phyloP scores from a whole-genome alignment of 35 echinoderm and acorn worm species.

The Apostichopus japonicus region DNA sequence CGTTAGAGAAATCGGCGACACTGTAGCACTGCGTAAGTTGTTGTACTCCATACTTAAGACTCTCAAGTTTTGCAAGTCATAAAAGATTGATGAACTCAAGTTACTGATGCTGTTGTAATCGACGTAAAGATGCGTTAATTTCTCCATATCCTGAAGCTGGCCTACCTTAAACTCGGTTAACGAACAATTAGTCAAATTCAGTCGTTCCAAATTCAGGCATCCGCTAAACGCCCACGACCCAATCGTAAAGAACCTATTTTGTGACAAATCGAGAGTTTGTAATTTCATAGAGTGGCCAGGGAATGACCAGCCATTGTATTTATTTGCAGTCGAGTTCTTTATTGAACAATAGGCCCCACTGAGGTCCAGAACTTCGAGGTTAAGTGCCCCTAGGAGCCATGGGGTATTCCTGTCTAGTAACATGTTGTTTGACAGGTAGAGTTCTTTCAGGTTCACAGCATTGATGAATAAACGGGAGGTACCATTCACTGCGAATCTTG shows the following conservation, averaged over 20 bases:
- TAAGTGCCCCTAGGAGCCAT: conserved; percentile 39
- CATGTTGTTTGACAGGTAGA: conserved; percentile 26
- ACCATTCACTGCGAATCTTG: not conserved
- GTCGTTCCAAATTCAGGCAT: conserved; percentile 23
- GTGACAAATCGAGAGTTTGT: conserved; percentile 16
- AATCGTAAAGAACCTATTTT: conserved; percentile 9
- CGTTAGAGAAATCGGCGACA: not conserved
- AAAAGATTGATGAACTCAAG: conserved; percentile 8
- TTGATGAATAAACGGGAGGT: not conserved
- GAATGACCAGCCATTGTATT: conserved; percentile 21
- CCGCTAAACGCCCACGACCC: conserved; percentile 15
- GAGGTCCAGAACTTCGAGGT: conserved; percentile 19
- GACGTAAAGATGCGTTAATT: conserved; percentile 23
- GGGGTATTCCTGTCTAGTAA: conserved; percentile 9
- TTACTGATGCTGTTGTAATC: conserved; percentile 40
- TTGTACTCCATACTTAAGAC: conserved; percentile 13
- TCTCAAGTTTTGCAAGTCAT: not conserved
- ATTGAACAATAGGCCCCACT: conserved; percentile 32
- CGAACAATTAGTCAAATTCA: conserved; percentile 53
- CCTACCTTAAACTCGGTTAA: conserved; percentile 26
- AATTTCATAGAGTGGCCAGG: conserved; percentile 31
- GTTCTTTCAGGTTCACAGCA: conserved; percentile 6
- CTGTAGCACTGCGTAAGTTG: conserved; percentile 1
- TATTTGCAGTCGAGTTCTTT: not conserved
- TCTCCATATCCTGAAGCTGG: conserved; percentile 40